Evolutionary conservation across 2,888 invertebrate genomes (phyloP).

Genomic region (Marronus borbonicus): DNA sequence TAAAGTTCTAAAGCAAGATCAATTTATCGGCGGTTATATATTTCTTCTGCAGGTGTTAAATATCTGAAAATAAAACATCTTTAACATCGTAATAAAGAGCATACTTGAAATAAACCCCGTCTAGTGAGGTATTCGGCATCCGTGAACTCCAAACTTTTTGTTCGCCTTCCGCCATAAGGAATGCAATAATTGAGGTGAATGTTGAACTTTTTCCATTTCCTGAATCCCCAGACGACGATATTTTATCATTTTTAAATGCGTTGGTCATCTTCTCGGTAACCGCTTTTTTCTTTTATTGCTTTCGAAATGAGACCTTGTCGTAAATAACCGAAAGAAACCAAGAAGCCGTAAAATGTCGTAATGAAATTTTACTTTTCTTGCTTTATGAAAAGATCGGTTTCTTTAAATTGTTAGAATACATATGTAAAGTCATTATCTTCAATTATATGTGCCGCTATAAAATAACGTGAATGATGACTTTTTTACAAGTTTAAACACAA

Average conservation of each 20-base stretch:
- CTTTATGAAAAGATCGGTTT: too few species aligned
- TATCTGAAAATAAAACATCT: too few species aligned
- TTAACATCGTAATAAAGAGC: too few species aligned
- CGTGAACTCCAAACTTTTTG: background rate
- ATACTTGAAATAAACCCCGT: too few species aligned
- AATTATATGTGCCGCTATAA: too few species aligned
- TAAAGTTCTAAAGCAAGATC: too few species aligned
- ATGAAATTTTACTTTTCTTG: slow-evolving; percentile 15
- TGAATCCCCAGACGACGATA: background rate
- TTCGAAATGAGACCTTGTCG: background rate
- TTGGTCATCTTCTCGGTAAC: slow-evolving; percentile 1
- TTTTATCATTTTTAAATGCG: slow-evolving; percentile 19
- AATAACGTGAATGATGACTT: too few species aligned
- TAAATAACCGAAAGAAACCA: slow-evolving; percentile 5
- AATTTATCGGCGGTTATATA: too few species aligned
- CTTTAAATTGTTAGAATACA: too few species aligned
- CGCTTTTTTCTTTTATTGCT: slow-evolving; percentile 16
- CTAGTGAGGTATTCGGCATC: background rate
- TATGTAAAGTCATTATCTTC: too few species aligned
- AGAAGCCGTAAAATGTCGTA: slow-evolving; percentile 8
- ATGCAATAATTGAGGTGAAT: background rate
- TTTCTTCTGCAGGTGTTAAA: too few species aligned
- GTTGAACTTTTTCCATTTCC: slow-evolving; percentile 7
- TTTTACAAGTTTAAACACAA: too few species aligned
- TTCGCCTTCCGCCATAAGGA: background rate